Evolutionary conservation across 1,140 invertebrate species (phyloP), one percentile per base, ranked within the genome.

Genomic region (Lasaia peninsularis): DNA sequence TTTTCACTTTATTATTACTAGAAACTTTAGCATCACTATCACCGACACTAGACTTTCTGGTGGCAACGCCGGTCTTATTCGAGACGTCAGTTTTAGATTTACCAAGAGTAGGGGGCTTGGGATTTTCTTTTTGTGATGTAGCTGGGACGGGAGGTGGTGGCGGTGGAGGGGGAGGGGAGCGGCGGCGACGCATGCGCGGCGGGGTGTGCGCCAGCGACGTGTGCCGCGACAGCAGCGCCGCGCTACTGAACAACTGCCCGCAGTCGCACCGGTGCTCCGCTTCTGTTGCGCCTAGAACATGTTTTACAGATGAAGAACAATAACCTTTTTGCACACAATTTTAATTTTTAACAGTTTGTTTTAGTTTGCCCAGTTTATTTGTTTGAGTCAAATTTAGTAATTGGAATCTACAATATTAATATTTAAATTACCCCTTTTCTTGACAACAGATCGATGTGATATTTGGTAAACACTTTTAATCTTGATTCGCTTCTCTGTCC

Each of bases 161-260:
- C 18, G 8, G 52, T 33, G 67, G 58, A 12, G 75, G 75, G 9
- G 72, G 65, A 0, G 76, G 74, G 6, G 75, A 73, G 6, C 80
- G 75, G 0, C 72, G 71, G 1, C 73, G 69, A 0, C 82, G 78
- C 48, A 78, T 72, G 11, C 82, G 64, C 14, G 88, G 88, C 56
- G 88, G 88, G 10, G 88, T 90, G 74, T 89, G 88, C 49, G 84
- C 83, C 0, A 88, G 69, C 7, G 72, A 69, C 1, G 85, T 81
- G 74, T 88, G 88, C 1, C 82, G 70, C 40, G 78, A 67, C 49
- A 90, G 62, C n/a, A 89, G 56, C 33, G 81, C 79, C 4, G 80
- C 86, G 58, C 78, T 88, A 48, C 78, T 83, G 64, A 90, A 90
- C 56, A 80, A 54, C 54, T 89, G 75, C 1, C 88, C 88, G 60